A percentile compares a stretch with the other conserved stretches of the same genome.
Evolutionary conservation across 2,113 vertebrate genomes (phyloP).

Genomic region (Hiodon tergisus): DNA sequence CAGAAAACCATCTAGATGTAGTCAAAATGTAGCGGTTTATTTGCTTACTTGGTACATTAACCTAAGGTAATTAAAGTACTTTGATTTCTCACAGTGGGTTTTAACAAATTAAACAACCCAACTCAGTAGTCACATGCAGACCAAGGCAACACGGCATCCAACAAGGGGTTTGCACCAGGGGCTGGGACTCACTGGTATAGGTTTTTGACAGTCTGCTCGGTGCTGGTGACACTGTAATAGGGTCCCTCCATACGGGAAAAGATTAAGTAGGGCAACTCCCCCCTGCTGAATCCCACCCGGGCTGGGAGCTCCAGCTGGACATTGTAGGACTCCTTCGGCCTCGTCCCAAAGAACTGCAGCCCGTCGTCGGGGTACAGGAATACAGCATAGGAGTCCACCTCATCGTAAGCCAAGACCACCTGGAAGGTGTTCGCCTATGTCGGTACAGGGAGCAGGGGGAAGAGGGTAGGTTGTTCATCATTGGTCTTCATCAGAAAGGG

Average conservation of each 20-base stretch:
- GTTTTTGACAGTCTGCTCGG: slow-evolving; percentile 74
- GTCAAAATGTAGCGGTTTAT: neutral
- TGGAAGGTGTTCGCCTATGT: slow-evolving; percentile 91
- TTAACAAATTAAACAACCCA: neutral
- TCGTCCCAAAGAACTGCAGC: slow-evolving; percentile 86
- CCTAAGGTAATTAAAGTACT: no score
- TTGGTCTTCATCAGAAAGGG: no score
- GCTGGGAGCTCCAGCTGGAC: slow-evolving; percentile 86
- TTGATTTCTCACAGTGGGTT: neutral
- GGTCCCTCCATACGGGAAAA: slow-evolving; percentile 70
- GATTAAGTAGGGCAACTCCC: slow-evolving; percentile 61
- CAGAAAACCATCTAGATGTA: no score
- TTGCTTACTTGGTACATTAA: neutral
- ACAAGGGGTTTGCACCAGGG: neutral
- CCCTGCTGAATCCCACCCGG: slow-evolving; percentile 89
- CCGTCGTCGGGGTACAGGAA: slow-evolving; percentile 83
- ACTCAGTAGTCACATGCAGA: neutral
- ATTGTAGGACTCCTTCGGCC: slow-evolving; percentile 87
- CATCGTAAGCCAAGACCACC: slow-evolving; percentile 76
- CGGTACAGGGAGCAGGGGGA: neutral
- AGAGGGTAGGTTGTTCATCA: no score
- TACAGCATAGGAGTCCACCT: slow-evolving; percentile 72
- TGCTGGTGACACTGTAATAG: slow-evolving; percentile 74
- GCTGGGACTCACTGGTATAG: slow-evolving; percentile 76
- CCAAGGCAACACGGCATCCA: neutral